Evolutionary conservation across 2,797 vertebrate species (phyloP), one percentile per base, ranked within the genome.

Genomic region (Manis pentadactyla): DNA sequence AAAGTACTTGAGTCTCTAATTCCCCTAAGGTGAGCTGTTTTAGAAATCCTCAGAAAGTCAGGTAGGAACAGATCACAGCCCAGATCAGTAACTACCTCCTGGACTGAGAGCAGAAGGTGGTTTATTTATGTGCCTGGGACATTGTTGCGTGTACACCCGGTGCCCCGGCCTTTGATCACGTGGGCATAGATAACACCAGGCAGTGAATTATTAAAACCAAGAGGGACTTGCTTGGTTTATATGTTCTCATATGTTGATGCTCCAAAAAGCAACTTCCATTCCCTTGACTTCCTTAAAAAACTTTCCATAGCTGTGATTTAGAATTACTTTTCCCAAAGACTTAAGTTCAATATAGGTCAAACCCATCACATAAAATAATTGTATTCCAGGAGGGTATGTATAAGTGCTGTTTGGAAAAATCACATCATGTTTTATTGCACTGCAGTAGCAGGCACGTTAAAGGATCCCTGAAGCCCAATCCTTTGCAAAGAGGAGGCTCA

Each of bases 111-210:
- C 55, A 63, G 77, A 79, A 83, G 91, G 97, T 97, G 55, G 79
- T 92, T 97, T 98, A 97, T 97, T 97, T 95, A 95, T 97, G 91
- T 73, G 77, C 77, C 75, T 95, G 89, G 73, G 66, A 75, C 92
- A 74, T 42, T 84, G 55, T 68, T 93, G 96, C 93, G 39, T 92
- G 61, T 27, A 8, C 59, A 27, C 61, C 83, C 46, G 63, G 12
- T 92, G 75, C 81, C 69, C 77, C 63, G 46, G 55, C 23, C 84
- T 94, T 49, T 78, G 63, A 68, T 95, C 93, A 94, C 75, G 39
- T 90, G 97, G 46, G 59, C 27, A 6, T 51, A 92, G 90, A 91
- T 85, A 90, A 92, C 75, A 68, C 57, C 66, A 77, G 74, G 27
- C 27, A n/a, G 69, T 97, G 83, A 95, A 97, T 98, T 97, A 97